Evolutionary conservation across 2,888 invertebrate species (phyloP).

Genomic region (Acrocera orbiculus): DNA sequence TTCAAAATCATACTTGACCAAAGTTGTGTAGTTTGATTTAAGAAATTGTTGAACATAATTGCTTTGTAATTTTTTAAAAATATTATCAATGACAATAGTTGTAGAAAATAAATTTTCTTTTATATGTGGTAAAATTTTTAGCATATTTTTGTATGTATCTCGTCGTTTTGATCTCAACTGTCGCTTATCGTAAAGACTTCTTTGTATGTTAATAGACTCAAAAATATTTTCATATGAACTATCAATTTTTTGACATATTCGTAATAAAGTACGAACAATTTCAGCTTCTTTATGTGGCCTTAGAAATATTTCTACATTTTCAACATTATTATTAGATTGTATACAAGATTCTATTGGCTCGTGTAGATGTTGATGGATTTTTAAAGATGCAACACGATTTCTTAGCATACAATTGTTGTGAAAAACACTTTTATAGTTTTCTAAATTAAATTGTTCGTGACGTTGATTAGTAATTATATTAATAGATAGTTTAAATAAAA

Average conservation of each 20-base stretch:
- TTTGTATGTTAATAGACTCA: slow-evolving; percentile 14
- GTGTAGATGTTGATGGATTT: too few species aligned
- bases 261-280: slow-evolving; percentile 16
- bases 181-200: slow-evolving; percentile 13
- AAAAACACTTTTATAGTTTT: slow-evolving; percentile 16
- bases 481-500: slow-evolving; percentile 14
- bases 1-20: slow-evolving; percentile 10
- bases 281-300: slow-evolving; percentile 19
- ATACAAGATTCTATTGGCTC: too few species aligned
- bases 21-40: slow-evolving; percentile 2
- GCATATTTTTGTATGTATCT: slow-evolving; percentile 17
- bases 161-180: slow-evolving; percentile 18
- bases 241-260: slow-evolving; percentile 14
- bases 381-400: too few species aligned
- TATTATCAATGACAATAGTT: slow-evolving; percentile 3
- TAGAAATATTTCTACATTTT: slow-evolving; percentile 18
- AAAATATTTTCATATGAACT: slow-evolving; percentile 16
- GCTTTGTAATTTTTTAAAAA: slow-evolving; percentile 11
- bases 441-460: slow-evolving; percentile 8
- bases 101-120: slow-evolving; percentile 10
- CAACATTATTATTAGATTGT: too few species aligned
- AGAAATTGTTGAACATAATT: neutral
- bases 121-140: slow-evolving; percentile 13
- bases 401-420: slow-evolving; percentile 18
- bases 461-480: slow-evolving; percentile 11